Evolutionary conservation across 2,797 vertebrate species (phyloP), one percentile per base, ranked within the genome.

Genomic region (Somateria mollissima): DNA sequence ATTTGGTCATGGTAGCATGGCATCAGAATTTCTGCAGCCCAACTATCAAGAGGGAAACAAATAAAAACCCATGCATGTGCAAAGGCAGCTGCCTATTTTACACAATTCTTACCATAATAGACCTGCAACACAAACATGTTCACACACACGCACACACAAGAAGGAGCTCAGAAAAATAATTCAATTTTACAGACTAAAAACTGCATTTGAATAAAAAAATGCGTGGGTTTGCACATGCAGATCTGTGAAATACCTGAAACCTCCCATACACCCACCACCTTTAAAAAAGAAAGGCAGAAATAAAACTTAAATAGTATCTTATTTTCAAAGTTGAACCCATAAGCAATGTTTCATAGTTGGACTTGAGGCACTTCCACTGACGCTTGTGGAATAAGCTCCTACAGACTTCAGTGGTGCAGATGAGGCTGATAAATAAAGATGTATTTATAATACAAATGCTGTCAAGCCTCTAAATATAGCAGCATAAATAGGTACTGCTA

Each of bases 1-100:
- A 95, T 95, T 97, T 94, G 93, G 92, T 92, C 82, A 94, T 86
- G 89, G 94, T 95, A 94, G 95, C 97, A 96, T 92, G 89, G 92
- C 94, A 96, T 92, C 96, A 96, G 93, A 96, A 96, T 94, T 96
- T 92, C 87, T 75, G 97, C 95, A 92, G 66, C 89, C 91, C 78
- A 87, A 90, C 88, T 95, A 95, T 93, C 91, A 62, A 96, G 92
- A 95, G 92, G 96, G 84, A 97, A 95, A 95, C 92, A 95, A 95
- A 96, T 71, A 96, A 92, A 94, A 94, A 94, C 69, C 93, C 32
- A 53, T 76, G 85, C 81, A 90, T 89, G 78, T 84, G 83, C 91
- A 97, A 95, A 91, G 79, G 14, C 65, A 93, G 84, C 43, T 17
- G 82, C 58, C 77, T 65, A 3, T 72, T 96, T 96, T 90, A 80